These are phyloP conservation scores for Luehdorfia chinensis DNA, from an alignment of 1,140 invertebrate genomes.

Conservation along the genomic window DNA sequence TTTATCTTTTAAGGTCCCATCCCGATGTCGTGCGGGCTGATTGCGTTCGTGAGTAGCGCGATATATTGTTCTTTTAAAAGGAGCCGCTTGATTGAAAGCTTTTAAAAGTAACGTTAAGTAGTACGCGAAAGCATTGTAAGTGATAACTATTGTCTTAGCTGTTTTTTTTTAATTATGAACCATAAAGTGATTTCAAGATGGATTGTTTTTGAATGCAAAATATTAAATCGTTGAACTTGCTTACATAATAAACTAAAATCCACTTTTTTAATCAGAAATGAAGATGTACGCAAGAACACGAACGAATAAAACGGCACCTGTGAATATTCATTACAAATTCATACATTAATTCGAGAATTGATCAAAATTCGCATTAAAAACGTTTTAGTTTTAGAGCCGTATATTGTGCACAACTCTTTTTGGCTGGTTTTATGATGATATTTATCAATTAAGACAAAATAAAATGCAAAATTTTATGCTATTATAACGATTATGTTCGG, in stretches of 20 bases:
- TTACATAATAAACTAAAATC: too few species aligned
- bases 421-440: too few species aligned
- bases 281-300: neutral
- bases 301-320: neutral
- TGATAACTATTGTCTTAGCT: conserved; percentile 25
- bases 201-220: neutral
- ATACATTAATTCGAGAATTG: neutral
- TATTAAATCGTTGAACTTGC: neutral
- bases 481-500: too few species aligned
- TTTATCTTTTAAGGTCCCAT: conserved; percentile 40
- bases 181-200: neutral
- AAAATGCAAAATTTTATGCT: too few species aligned
- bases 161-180: neutral
- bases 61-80: conserved; percentile 58
- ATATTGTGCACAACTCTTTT: neutral
- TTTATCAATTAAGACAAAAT: too few species aligned
- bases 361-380: too few species aligned
- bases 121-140: conserved; percentile 14
- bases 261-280: neutral
- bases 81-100: conserved; percentile 50
- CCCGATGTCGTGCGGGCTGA: conserved; percentile 46
- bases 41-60: conserved; percentile 55
- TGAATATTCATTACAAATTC: neutral
- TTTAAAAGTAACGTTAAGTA: conserved; percentile 37
- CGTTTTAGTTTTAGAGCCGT: neutral